A percentile compares a stretch with the other conserved stretches of the same genome.
Evolutionary conservation across 1,140 invertebrate species (phyloP).

Genomic region (Pentalonia nigronervosa): DNA sequence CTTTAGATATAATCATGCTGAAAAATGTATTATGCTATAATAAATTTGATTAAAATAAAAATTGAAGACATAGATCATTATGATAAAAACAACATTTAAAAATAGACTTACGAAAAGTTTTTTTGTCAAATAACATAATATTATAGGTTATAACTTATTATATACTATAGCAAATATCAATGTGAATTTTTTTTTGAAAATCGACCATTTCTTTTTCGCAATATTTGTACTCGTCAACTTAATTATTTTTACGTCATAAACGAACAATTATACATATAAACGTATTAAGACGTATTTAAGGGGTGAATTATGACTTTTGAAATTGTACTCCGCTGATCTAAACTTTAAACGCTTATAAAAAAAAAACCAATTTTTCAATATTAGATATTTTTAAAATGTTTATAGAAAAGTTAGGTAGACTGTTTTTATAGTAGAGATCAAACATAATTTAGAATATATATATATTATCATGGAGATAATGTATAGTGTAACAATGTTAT

Average conservation of each 20-base stretch:
- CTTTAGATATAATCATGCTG: background rate
- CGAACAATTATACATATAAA: background rate
- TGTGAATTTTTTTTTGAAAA: background rate
- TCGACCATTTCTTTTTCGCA: background rate
- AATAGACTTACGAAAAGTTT: background rate
- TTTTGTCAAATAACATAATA: background rate
- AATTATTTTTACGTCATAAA: too few relatives aligned
- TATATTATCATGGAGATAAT: background rate
- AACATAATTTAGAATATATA: background rate
- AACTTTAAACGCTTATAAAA: background rate
- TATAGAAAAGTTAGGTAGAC: background rate
- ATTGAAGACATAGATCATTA: background rate
- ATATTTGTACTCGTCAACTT: background rate
- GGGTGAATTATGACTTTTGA: background rate
- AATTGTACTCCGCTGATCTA: background rate
- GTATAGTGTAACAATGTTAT: background rate
- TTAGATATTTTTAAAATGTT: background rate
- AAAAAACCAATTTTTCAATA: background rate
- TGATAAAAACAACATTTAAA: background rate
- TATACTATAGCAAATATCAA: background rate
- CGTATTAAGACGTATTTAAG: background rate
- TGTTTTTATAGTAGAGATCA: background rate
- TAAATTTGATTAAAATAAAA: background rate
- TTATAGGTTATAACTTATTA: background rate
- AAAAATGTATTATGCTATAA: background rate